Base-by-base conservation (phyloP, 2,113 vertebrate species). In the Petrocephalus zakoni region DNA sequence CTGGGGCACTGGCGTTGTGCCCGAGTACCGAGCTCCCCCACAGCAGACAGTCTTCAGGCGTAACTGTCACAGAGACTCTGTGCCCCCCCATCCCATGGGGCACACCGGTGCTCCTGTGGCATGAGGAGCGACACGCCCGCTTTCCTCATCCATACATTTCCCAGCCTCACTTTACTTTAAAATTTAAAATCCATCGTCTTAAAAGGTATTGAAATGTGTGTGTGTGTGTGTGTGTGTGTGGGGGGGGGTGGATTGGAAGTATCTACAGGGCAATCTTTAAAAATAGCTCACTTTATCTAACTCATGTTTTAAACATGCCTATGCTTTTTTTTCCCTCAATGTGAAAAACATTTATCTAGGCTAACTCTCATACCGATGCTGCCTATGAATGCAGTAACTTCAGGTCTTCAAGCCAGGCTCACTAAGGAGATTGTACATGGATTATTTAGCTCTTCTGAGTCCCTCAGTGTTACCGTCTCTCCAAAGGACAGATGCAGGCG, bases 261-360 rank as follows among this genome's bases (percentile, higher is more conserved):
- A 55, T 37, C 25, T 86, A 42, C 15, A 11, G 13, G 2, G 84
- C 84, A 17, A 53, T 19, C 1, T 11, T 85, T 34, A 51, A 86
- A 85, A 85, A 86, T 34, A 86, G 25, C 52, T 55, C 13, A 11
- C 8, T 46, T n/a, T n/a, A 21, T 42, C 53, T 42, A 61, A 64
- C 17, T 87, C 56, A 46, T 87, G 56, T 55, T 87, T 87, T 87
- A 87, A 64, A 61, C 10, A 87, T 87, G 55, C 9, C 37, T 87
- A 17, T 52, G 34, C 46, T 29, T 42, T 87, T n/a, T 85, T 86
- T 61, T 8, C 42, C 46, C 86, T 64, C 29, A 46, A 7, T 46
- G 86, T 37, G 56, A 37, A 87, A 47, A 47, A 87, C 19, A 61
- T 64, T 61, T 87, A n/a, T 49, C 55, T 61, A 87, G 56, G 55